Base-by-base conservation (phyloP, 2,113 vertebrate species). In the Eleginops maclovinus region DNA sequence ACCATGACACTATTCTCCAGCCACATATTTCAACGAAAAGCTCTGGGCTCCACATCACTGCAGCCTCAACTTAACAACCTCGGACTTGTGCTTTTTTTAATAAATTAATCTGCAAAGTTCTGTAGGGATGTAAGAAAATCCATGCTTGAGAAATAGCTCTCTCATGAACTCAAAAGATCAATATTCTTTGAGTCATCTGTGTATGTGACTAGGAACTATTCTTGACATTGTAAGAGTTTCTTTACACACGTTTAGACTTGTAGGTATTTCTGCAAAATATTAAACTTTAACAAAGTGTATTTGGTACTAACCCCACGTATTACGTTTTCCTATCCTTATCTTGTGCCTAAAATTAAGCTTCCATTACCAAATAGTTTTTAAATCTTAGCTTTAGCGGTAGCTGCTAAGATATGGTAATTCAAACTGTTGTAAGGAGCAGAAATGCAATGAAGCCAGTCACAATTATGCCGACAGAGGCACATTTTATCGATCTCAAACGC, bases 1-100 rank as follows among this genome's bases (percentile, higher is more conserved):
- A 53, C 19, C 21, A 67, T 56, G 67, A 51, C 31, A 50, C 54
- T 19, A 36, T 49, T 67, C 36, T 82, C 53, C 51, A 70, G 26
- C 28, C 28, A 71, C 24, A 65, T 72, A 9, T 31, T 51, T 46
- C n/a, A 44, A 40, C 28, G 12, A 66, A 53, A 21, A 64, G 26
- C 49, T 53, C 59, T 43, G 50, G 12, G 21, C 44, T 58, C 22
- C 51, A 62, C 28, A 40, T 72, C 43, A 65, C 17, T 9, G 24
- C 36, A 56, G 22, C 9, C 0, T 17, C 40, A 66, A 77, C 50
- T 31, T 40, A 26, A 79, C 41, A 4, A 62, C 56, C 14, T 21
- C 19, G n/a, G 12, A 56, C 19, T 44, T 16, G 4, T n/a, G 6
- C 17, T 54, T 59, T 54, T 24, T 17, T 46, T 54, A 22, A 46